Percentiles rank a stretch among this genome's conserved stretches.
Evolutionary conservation across 2,113 vertebrate genomes (phyloP).

Genomic region (Callionymus lyra): DNA sequence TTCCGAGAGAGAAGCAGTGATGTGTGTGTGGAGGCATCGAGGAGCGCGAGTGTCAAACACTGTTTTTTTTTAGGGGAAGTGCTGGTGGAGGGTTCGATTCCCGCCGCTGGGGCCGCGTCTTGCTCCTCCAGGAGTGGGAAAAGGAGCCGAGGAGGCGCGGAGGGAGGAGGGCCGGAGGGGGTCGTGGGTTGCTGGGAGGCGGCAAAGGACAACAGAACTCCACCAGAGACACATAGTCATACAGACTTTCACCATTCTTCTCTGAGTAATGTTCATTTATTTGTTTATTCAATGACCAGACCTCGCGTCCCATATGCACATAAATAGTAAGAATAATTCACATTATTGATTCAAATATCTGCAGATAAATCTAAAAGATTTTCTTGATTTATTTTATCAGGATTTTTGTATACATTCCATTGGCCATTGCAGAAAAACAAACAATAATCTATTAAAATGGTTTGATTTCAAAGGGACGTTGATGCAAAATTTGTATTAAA

Average conservation of each 20-base stretch:
- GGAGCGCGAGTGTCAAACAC: slow-evolving; percentile 48
- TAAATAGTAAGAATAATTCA: too few relatives aligned
- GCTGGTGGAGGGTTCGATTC: slow-evolving; percentile 57
- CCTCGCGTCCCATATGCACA: too few relatives aligned
- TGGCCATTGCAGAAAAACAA: too few relatives aligned
- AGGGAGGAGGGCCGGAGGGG: slow-evolving; percentile 22
- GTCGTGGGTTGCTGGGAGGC: slow-evolving; percentile 37
- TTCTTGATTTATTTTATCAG: too few relatives aligned
- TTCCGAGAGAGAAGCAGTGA: slow-evolving; percentile 31
- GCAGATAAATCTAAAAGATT: too few relatives aligned
- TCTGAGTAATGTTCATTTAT: too few relatives aligned
- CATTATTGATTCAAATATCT: too few relatives aligned
- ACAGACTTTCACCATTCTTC: background rate
- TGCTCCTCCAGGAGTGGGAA: slow-evolving; percentile 61
- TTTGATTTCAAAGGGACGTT: too few relatives aligned
- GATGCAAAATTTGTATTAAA: too few relatives aligned
- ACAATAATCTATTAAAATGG: too few relatives aligned
- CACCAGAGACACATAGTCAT: background rate
- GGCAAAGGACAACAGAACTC: slow-evolving; percentile 22
- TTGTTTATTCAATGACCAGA: too few relatives aligned
- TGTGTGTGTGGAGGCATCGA: slow-evolving; percentile 45
- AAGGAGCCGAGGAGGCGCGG: slow-evolving; percentile 57
- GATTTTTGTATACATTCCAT: too few relatives aligned
- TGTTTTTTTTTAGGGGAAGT: slow-evolving; percentile 34
- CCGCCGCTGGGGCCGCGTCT: slow-evolving; percentile 68